Evolutionary conservation across 2,797 vertebrate species (phyloP), one percentile per base, ranked within the genome.

Genomic region (Delichon dasypus): DNA sequence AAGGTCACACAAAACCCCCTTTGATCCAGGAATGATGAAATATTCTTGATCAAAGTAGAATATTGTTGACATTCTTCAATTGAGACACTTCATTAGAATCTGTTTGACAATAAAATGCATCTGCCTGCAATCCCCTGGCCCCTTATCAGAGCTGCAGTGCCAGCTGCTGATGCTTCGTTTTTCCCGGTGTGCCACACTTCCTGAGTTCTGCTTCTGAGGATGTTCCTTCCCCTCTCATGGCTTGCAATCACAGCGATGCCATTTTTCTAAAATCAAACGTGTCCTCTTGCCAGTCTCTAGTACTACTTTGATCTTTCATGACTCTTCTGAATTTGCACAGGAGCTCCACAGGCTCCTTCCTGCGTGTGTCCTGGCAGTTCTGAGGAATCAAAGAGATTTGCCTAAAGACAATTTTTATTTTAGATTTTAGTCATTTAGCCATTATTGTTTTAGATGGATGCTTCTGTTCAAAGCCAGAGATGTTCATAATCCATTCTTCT

Each of bases 81-180:
- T 25, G 67, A 84, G 72, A 76, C 94, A 95, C 95, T 94, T 95
- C 80, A 94, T 96, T 95, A 95, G 60, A 91, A 87, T 95, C 88
- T 96, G 91, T 79, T 61, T 85, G 80, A 95, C 88, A 92, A 86
- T 93, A 64, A 94, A 91, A 73, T 47, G 71, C 92, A 80, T 96
- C 93, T 95, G 93, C 86, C 85, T 71, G 53, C 2, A 38, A 45
- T 82, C 67, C 55, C 11, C 5, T 57, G 38, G 77, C 42, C 74
- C 47, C 55, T 73, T 87, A 73, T 55, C 55, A 68, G 72, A 74
- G 45, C 34, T 76, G 62, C 18, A 34, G 26, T 85, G 95, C 66
- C 80, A 94, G 53, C 44, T 89, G 80, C 92, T 93, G 93, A 47
- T 54, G 74, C 64, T 72, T 87, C 9, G 0, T 29, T 81, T 88